These are phyloP conservation scores for Urocyon cinereoargenteus DNA, from an alignment of 2,797 vertebrate species.

Conservation along the genomic window DNA sequence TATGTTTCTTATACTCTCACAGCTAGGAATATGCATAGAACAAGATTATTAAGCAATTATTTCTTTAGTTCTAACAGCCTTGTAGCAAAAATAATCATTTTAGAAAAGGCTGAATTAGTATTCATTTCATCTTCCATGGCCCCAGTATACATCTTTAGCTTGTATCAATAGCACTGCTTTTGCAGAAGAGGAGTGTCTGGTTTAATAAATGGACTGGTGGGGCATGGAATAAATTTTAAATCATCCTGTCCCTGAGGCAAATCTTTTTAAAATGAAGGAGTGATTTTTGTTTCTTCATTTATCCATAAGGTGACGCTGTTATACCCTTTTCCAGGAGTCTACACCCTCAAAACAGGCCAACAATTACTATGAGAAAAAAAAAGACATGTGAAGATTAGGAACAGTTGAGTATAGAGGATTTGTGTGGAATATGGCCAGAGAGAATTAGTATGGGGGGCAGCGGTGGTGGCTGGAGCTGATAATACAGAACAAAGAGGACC, in stretches of 20 bases:
- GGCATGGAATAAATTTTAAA: constrained; percentile 23
- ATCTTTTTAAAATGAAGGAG: background rate
- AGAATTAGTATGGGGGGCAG: too few relatives aligned
- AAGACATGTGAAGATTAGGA: background rate
- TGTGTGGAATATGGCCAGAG: background rate
- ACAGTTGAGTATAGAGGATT: background rate
- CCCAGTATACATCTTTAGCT: background rate
- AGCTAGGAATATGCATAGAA: background rate
- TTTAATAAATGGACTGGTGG: background rate
- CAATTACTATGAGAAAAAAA: background rate
- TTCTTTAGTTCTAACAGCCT: background rate
- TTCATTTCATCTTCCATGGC: background rate
- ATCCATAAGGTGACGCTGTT: constrained; percentile 50
- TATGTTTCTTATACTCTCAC: background rate
- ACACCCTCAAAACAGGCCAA: background rate
- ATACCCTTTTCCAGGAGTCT: background rate
- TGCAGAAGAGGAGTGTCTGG: background rate
- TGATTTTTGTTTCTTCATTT: background rate
- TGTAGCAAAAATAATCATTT: constrained; percentile 15
- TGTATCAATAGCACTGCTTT: background rate
- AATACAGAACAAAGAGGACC: background rate
- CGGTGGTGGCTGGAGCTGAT: background rate
- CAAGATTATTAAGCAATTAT: background rate
- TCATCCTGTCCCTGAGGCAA: background rate
- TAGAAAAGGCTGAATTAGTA: background rate